Evolutionary conservation across 92 coral and sea anemone genomes (phyloP).

Genomic region (Scolanthus callimorphus): DNA sequence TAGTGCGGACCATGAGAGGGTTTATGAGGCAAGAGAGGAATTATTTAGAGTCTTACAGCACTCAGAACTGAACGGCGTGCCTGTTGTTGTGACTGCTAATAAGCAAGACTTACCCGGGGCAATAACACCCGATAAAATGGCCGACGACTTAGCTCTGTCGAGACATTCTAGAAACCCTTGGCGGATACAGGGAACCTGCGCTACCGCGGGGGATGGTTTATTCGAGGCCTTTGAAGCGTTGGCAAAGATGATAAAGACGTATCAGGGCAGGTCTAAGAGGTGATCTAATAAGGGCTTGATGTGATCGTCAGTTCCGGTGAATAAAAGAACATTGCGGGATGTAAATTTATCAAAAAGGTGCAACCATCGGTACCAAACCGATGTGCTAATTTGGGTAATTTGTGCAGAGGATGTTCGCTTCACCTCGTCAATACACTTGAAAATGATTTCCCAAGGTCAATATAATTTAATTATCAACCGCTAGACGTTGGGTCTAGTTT

Average conservation of each 20-base stretch:
- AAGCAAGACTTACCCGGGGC: slow-evolving; percentile 76
- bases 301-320: too few relatives aligned
- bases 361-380: too few relatives aligned
- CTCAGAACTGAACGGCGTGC: slow-evolving; percentile 58
- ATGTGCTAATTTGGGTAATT: too few relatives aligned
- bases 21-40: slow-evolving; percentile 54
- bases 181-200: slow-evolving; percentile 80
- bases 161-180: slow-evolving; percentile 46
- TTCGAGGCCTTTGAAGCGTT: slow-evolving; percentile 70
- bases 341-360: too few relatives aligned
- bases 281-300: neutral
- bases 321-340: too few relatives aligned
- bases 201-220: slow-evolving; percentile 70
- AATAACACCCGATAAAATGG: slow-evolving; percentile 47
- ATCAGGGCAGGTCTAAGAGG: slow-evolving; percentile 11
- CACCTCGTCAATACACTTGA: too few relatives aligned
- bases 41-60: slow-evolving; percentile 49
- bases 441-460: too few relatives aligned
- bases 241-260: slow-evolving; percentile 77
- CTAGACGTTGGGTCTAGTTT: too few relatives aligned
- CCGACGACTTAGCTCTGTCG: slow-evolving; percentile 24
- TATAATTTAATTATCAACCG: too few relatives aligned
- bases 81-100: slow-evolving; percentile 73
- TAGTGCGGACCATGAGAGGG: slow-evolving; percentile 61
- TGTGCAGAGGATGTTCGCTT: too few relatives aligned